Base-by-base conservation (phyloP, 2,113 vertebrate genomes). In the Thunnus thynnus region DNA sequence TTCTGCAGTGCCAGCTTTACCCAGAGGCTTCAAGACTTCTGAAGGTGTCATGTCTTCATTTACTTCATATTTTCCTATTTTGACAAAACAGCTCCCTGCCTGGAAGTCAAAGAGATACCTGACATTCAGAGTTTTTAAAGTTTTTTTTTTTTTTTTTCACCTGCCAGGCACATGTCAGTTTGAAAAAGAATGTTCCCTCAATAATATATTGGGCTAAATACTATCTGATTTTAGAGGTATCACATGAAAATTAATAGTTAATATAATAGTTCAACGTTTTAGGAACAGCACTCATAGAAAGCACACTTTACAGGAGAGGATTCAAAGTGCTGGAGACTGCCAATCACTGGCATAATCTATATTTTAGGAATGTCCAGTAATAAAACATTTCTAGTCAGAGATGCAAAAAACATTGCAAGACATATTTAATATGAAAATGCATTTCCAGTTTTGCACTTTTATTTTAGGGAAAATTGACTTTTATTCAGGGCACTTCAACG, bases 41-140 rank as follows among this genome's bases (percentile, higher is more conserved):
- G 14, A 77, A 46, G 50, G 32, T 65, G 69, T 60, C 36, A 62
- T 57, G 41, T 78, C 56, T 76, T 55, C 65, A 66, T 36, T 56
- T 4, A 16, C 54, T 71, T 66, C 61, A 66, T 17, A 30, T 67
- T 75, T 82, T 76, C 48, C 22, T n/a, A 44, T 77, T 58, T 62
- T 75, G 52, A 61, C 52, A 70, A 76, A 67, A 66, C 20, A 22
- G 44, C 52, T 52, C 54, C 44, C 30, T 63, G 51, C 16, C 64
- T 74, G 54, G 30, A 63, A 72, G 17, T 58, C 68, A 36, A 14
- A 76, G 22, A 62, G 7, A 58, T 11, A 13, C 1, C 1, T 58
- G 54, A 70, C 77, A 56, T 52, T 50, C 8, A n/a, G 64, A 58
- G 2, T 25, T 30, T 27, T 68, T 56, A 20, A n/a, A 36, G 20